Base-by-base conservation (phyloP, 2,888 invertebrate species). In the Drosophila fulvimacula region DNA sequence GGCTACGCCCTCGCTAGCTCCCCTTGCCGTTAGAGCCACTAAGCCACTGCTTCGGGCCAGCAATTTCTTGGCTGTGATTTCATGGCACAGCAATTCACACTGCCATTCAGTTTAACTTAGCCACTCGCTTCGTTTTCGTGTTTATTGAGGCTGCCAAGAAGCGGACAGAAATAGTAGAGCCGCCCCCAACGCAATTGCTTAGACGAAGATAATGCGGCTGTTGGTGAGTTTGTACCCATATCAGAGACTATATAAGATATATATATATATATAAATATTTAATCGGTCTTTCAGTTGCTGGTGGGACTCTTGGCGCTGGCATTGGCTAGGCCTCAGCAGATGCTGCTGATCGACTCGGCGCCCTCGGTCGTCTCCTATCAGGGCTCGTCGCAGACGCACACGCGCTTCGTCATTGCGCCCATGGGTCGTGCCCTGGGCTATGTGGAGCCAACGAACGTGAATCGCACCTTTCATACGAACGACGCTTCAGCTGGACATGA, bases 381-480 rank as follows among this genome's bases (percentile, higher is more conserved):
- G 71, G 91, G 91, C n/a, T 91, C 91, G 4, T 87, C 90, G 3
- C 90, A 90, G 52, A 78, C 90, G 9, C 88, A 89, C 60, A 89
- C 91, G n/a, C 88, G 90, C 32, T 87, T 91, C 30, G 91, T 91
- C 2, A 89, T 91, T 7, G 90, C 91, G 21, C 91, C 91, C n/a
- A 91, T 91, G 82, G 91, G 91, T 10, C 88, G 91, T 17, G 76
- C 91, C 0, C 24, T 91, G 62, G 91, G 91, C 44, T 91, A 91
- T 73, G 89, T 91, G 34, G 90, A 90, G 46, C 91, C 91, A 4
- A 88, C 88, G 5, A 89, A 91, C 69, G 76, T 91, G 1, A 91
- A 91, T 77, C 85, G 82, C 6, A 91, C 91, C 0, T 79, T 89
- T 21, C 83, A 85, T 51, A 82, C 76, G 2, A 82, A 79, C 2